These are phyloP conservation scores for Sisyra nigra DNA, from an alignment of 2,888 invertebrate species.

Conservation along the genomic window DNA sequence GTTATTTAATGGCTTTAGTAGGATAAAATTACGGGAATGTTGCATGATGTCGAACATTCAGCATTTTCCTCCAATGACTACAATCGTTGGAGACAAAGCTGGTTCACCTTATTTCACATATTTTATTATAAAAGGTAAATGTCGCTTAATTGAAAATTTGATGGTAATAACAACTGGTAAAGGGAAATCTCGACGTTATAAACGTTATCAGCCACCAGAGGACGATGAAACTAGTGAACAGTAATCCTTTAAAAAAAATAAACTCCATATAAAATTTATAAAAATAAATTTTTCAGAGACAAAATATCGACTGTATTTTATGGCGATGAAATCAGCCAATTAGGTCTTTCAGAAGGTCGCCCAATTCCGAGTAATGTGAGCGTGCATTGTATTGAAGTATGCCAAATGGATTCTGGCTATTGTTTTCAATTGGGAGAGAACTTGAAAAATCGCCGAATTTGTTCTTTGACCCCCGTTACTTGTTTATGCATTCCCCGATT, in stretches of 20 bases:
- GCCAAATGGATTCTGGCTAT: background rate
- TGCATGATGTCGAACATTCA: constrained; percentile 47
- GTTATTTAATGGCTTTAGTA: constrained; percentile 45
- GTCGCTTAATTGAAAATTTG: constrained; percentile 2
- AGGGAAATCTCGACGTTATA: background rate
- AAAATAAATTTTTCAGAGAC: too few species aligned
- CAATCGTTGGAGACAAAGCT: constrained; percentile 33
- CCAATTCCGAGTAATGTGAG: background rate
- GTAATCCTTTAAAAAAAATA: too few species aligned
- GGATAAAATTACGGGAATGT: constrained; percentile 41
- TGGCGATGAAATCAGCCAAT: too few species aligned
- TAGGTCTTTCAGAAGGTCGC: too few species aligned
- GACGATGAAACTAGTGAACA: too few species aligned
- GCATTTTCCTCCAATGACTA: constrained; percentile 35
- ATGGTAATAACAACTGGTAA: background rate
- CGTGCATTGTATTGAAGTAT: constrained; percentile 2
- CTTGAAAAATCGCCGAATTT: constrained; percentile 22
- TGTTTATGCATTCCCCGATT: constrained; percentile 25
- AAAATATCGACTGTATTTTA: too few species aligned
- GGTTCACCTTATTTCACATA: constrained; percentile 20
- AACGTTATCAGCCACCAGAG: too few species aligned
- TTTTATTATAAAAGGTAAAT: background rate
- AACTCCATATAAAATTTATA: too few species aligned
- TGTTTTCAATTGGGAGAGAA: constrained; percentile 19
- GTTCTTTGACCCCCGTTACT: constrained; percentile 19